Evolutionary conservation across 2,797 vertebrate genomes (phyloP).

Genomic region (Aulostomus chinensis): DNA sequence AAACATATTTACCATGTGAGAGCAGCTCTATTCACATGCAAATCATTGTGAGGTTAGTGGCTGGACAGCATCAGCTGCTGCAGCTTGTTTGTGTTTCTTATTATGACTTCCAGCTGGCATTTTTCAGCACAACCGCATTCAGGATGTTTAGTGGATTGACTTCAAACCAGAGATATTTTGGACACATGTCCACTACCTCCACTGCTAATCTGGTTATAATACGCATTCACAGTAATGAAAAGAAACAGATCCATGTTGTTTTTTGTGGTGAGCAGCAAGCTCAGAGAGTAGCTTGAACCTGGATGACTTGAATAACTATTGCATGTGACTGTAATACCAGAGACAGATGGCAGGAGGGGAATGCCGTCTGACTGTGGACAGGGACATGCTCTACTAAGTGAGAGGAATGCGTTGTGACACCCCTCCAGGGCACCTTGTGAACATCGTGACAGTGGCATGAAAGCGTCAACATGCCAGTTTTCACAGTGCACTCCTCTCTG

Average conservation of each 20-base stretch:
- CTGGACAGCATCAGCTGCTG: slow-evolving; percentile 1
- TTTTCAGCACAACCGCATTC: slow-evolving; percentile 12
- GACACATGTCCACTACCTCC: background rate
- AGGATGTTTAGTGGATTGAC: slow-evolving; percentile 12
- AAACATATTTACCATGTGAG: background rate
- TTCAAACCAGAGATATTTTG: slow-evolving; percentile 20
- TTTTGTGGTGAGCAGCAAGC: slow-evolving; percentile 2
- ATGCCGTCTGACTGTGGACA: slow-evolving; percentile 66
- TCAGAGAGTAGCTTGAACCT: slow-evolving; percentile 24
- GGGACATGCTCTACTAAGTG: slow-evolving; percentile 64
- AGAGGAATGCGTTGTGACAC: slow-evolving; percentile 70
- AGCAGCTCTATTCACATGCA: background rate
- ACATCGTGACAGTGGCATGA: slow-evolving; percentile 70
- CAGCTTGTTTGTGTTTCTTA: slow-evolving; percentile 15
- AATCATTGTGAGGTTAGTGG: background rate
- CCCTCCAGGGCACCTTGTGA: slow-evolving; percentile 72
- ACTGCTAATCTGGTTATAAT: slow-evolving; percentile 5
- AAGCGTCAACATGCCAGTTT: slow-evolving; percentile 72
- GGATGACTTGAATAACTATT: slow-evolving; percentile 46
- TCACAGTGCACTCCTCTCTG: slow-evolving; percentile 59
- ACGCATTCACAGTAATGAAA: slow-evolving; percentile 10
- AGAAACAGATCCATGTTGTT: too few species aligned
- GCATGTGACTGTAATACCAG: slow-evolving; percentile 36
- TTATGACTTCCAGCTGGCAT: slow-evolving; percentile 12
- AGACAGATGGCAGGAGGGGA: slow-evolving; percentile 64